Conservation (phyloP, 2,888 invertebrate genomes). For the Caenorhabditis doughertyi region DNA sequence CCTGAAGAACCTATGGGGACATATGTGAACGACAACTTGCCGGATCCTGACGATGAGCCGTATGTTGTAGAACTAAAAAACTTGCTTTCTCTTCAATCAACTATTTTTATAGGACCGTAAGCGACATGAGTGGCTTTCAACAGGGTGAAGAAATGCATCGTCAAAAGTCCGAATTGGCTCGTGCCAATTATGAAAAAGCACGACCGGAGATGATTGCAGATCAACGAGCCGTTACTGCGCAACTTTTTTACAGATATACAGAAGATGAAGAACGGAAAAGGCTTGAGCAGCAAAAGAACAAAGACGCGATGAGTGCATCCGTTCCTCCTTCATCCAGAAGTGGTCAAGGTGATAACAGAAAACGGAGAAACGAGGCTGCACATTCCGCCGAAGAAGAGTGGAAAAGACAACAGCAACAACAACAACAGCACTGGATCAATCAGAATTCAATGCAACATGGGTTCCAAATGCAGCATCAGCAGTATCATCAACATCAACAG, state of each 20-base stretch:
- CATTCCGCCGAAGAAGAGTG: conserved; percentile 23
- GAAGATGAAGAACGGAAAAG: conserved; percentile 53
- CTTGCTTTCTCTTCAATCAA: not conserved
- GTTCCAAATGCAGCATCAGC: conserved; percentile 27
- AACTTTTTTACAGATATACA: conserved; percentile 32
- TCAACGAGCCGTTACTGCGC: conserved; percentile 37
- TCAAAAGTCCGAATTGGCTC: conserved; percentile 15
- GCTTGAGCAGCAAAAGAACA: conserved; percentile 44
- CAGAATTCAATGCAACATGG: conserved; percentile 23
- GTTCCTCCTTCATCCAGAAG: conserved; percentile 16
- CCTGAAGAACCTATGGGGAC: conserved; percentile 25
- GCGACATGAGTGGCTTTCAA: conserved; percentile 1
- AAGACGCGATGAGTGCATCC: conserved; percentile 43
- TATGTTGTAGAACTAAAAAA: conserved; percentile 13
- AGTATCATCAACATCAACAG: conserved; percentile 41
- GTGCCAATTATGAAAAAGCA: conserved; percentile 1
- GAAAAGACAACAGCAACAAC: conserved; percentile 37
- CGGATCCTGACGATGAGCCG: conserved; percentile 54
- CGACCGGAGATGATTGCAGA: conserved; percentile 24
- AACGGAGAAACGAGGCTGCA: conserved; percentile 32
- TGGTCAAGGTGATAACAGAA: conserved; percentile 35
- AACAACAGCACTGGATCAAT: conserved; percentile 49
- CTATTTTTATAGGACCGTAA: conserved; percentile 18
- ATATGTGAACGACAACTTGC: conserved; percentile 50
- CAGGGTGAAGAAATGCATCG: conserved; percentile 25